Base-by-base conservation (phyloP, 2,113 vertebrate species). In the Bubo scandiacus region DNA sequence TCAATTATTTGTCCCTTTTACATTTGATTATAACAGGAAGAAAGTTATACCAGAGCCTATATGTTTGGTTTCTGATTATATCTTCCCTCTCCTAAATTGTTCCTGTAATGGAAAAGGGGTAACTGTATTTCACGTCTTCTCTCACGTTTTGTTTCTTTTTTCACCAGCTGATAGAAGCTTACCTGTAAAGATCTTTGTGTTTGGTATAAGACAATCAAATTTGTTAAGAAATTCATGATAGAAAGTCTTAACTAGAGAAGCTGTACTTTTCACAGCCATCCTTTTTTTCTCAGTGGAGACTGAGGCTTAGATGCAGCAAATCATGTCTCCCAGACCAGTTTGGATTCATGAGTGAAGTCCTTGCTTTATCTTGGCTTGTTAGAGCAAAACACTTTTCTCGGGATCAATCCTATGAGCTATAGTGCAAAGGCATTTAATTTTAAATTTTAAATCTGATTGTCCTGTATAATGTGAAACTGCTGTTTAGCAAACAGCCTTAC, bases 1-100 rank as follows among this genome's bases (percentile, higher is more conserved):
- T 88, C 93, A 94, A 92, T 95, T 94, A 88, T 92, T 91, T 95
- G 94, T 78, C 40, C 42, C 18, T 51, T 94, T 86, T 91, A 42
- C 54, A 52, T 78, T 95, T 82, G 62, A 79, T 90, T 91, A 89
- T 89, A 95, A 68, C 52, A 40, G 27, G 73, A 75, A 78, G 43
- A 95, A 94, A 89, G 52, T 89, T 94, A 79, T 72, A 71, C 27
- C 36, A 34, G 23, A 34, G 15, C 23, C 61, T 86, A 2, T 78
- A 63, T 32, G 13, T 79, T 91, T 84, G 23, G 21, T 67, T 92
- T 89, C 61, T 89, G 68, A 77, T 81, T 15, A 38, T 87, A 85
- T 89, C 81, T 91, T 67, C 52, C 23, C 61, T 55, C 23, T 75
- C n/a, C 20, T 79, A 71, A 81, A 55, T 34, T 78, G 25, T 34